phyloP scores from a whole-genome alignment of 2,888 invertebrate genomes.

The Cosmorhoe ocellata region DNA sequence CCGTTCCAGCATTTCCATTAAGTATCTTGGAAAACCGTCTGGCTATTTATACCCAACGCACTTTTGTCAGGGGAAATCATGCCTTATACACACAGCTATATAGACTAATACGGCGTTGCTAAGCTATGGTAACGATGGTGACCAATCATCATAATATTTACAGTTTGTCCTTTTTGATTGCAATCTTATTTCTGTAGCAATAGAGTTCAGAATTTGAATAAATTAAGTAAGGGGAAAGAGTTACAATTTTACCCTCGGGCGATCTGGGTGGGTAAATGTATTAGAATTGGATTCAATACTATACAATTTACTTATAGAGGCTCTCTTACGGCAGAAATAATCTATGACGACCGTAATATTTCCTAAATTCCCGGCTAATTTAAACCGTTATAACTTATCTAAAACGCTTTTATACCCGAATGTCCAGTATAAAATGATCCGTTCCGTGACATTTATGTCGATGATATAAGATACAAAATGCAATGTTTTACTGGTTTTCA shows the following conservation, averaged over 20 bases:
- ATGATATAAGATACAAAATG: too few relatives aligned
- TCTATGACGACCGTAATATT: too few relatives aligned
- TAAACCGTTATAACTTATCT: too few relatives aligned
- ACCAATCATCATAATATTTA: slow-evolving; percentile 51
- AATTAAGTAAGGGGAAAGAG: slow-evolving; percentile 2
- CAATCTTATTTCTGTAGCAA: slow-evolving; percentile 13
- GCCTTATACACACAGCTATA: slow-evolving; percentile 60
- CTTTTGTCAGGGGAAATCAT: slow-evolving; percentile 76
- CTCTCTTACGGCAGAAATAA: too few relatives aligned
- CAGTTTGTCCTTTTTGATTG: slow-evolving; percentile 10
- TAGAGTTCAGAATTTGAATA: slow-evolving; percentile 21
- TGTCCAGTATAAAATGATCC: too few relatives aligned
- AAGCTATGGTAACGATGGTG: slow-evolving; percentile 73
- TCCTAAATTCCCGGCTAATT: too few relatives aligned
- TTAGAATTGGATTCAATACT: not conserved
- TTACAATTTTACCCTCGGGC: slow-evolving; percentile 12
- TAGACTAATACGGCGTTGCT: slow-evolving; percentile 69
- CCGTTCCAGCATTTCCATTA: slow-evolving; percentile 29
- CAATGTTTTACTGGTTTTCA: too few relatives aligned
- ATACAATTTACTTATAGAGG: too few relatives aligned
- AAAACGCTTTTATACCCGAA: too few relatives aligned
- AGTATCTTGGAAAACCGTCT: slow-evolving; percentile 34
- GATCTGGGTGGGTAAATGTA: slow-evolving; percentile 5
- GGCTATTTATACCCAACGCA: slow-evolving; percentile 65
- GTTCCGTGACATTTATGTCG: too few relatives aligned